Evolutionary conservation across 2,888 invertebrate genomes (phyloP), one percentile per base, ranked within the genome.

Genomic region (Hypomecis punctinalis): DNA sequence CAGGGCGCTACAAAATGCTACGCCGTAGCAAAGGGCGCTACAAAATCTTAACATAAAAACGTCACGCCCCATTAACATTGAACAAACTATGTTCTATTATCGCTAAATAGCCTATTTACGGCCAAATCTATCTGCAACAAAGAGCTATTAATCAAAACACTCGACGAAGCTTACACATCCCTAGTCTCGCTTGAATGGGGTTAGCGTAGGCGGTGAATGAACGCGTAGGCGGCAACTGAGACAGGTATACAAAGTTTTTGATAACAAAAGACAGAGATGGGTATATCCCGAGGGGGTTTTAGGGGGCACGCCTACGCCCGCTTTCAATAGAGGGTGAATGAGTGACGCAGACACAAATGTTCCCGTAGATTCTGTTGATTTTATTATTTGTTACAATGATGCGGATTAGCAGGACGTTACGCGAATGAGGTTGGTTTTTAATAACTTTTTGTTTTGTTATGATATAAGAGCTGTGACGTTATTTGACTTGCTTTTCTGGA

Each of bases 161-260:
- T 68, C 73, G 61, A 65, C 69, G 57, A 63, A 56, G 48, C 54
- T 68, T 71, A 75, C 74, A 73, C 73, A 78, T 75, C 80, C 73
- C 79, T 76, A 76, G 71, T 67, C 66, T 73, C 67, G 74, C 76
- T 76, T 89, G 85, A 89, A 89, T 89, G 89, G 71, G 73, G 51
- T 56, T 68, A 36, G 76, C 84, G 88, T 88, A 77, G 88, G 89
- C 78, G 88, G 79, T 80, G 74, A 87, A 85, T 84, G 84, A 75
- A 78, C 58, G 82, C 84, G 90, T 89, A 76, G 90, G 89, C 82
- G 84, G 75, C 43, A 76, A 80, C 37, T 46, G 71, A 54, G 80
- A 80, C 37, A 45, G 57, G 4, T 40, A 66, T 63, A 76, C 23
- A n/a, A 39, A 4, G 5, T 35, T 10, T 7, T 8, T n/a, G 6